Base-by-base conservation (phyloP, 2,888 invertebrate species). In the Chelonus formosanus region DNA sequence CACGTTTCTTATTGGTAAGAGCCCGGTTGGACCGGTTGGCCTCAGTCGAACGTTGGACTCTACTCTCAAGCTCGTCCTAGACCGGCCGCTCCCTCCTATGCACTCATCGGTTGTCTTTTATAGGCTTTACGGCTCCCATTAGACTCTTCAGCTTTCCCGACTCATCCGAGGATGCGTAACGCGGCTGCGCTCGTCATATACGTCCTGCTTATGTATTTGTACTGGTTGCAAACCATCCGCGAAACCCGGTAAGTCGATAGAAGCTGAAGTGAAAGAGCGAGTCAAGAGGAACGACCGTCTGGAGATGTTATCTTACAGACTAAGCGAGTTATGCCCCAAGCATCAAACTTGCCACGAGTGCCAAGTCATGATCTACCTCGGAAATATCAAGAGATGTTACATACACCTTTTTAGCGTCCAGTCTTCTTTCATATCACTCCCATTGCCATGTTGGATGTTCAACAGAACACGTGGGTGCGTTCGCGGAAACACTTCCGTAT, bases 241-340 rank as follows among this genome's bases (percentile, higher is more conserved):
- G 34, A 59, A 59, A 50, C 32, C 50, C 59, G 20, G 65, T 54
- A 62, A 36, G 53, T 10, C 40, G 62, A 48, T 54, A 47, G 34
- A 32, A 58, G 54, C 44, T 36, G 53, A 44, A 50, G 53, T 31
- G 57, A 43, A 63, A 44, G 63, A 58, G 55, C 58, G 57, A 64
- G 71, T 67, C 57, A 70, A 68, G 70, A 70, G 71, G 70, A 72
- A 73, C 71, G 73, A 69, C 68, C 72, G 72, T 73, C 73, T 73
- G 72, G 71, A 72, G 73, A 73, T 73, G 70, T 72, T 72, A 73
- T 73, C 72, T 64, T 67, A 62, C 59, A 59, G 53, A 40, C 68
- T 67, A 69, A 72, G 70, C 64, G 67, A 68, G 71, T 69, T 72
- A 71, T 67, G 67, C 74, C 67, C 63, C 72, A 64, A 69, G 74